A percentile compares a stretch with the other conserved stretches of the same genome.
phyloP scores from a whole-genome alignment of 1,140 invertebrate species.

The Bicyclus anynana region DNA sequence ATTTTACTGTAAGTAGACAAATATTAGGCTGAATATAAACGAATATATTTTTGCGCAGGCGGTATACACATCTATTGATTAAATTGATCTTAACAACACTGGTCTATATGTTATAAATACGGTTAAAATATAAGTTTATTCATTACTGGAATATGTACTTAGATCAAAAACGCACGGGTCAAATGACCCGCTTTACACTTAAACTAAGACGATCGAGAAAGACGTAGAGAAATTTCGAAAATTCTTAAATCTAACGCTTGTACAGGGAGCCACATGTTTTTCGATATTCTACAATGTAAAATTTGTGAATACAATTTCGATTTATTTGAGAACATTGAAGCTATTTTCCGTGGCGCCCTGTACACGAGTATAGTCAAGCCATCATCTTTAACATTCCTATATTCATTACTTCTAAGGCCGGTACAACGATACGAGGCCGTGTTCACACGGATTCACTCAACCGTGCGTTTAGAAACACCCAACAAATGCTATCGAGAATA shows the following conservation, averaged over 20 bases:
- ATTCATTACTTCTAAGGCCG: slow-evolving; percentile 69
- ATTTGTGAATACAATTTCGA: background rate
- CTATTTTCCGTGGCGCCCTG: slow-evolving; percentile 18
- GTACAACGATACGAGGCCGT: slow-evolving; percentile 39
- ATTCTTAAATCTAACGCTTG: slow-evolving; percentile 50
- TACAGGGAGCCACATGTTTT: slow-evolving; percentile 25
- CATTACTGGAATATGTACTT: slow-evolving; percentile 53
- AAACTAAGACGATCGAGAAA: slow-evolving; percentile 68
- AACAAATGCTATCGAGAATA: background rate
- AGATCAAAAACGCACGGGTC: slow-evolving; percentile 24
- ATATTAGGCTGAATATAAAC: slow-evolving; percentile 60
- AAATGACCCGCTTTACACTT: slow-evolving; percentile 42
- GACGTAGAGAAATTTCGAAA: slow-evolving; percentile 72
- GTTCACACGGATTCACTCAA: slow-evolving; percentile 29
- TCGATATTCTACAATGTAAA: slow-evolving; percentile 2
- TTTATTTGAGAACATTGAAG: background rate
- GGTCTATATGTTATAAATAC: slow-evolving; percentile 23
- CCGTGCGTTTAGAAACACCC: slow-evolving; percentile 4
- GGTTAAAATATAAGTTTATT: slow-evolving; percentile 32
- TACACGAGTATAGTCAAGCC: slow-evolving; percentile 56
- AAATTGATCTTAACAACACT: slow-evolving; percentile 32
- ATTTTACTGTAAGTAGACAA: slow-evolving; percentile 42
- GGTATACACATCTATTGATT: slow-evolving; percentile 56
- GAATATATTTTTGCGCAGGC: slow-evolving; percentile 59
- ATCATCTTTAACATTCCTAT: slow-evolving; percentile 55